phyloP scores from a whole-genome alignment of 2,888 invertebrate genomes.

The Rhagium mordax region DNA sequence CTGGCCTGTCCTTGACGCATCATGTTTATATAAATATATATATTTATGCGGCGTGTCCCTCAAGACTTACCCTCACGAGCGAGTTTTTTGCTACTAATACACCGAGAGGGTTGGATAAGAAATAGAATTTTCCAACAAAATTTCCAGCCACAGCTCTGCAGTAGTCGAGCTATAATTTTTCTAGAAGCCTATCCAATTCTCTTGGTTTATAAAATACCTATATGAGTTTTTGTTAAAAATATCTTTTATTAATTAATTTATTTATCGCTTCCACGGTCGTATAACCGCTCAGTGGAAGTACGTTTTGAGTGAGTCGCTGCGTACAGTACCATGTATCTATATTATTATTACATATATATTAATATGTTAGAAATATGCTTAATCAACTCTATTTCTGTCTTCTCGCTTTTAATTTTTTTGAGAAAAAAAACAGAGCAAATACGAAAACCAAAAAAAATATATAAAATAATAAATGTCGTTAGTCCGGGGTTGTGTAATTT shows the following conservation, averaged over 20 bases:
- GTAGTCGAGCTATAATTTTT: no score
- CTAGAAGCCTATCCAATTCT: neutral
- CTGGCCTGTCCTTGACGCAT: constrained; percentile 70
- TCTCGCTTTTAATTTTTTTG: constrained; percentile 62
- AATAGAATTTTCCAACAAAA: no score
- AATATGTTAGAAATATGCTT: constrained; percentile 67
- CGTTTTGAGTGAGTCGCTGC: constrained; percentile 15
- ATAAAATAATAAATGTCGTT: constrained; percentile 66
- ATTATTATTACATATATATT: constrained; percentile 66
- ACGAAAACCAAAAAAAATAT: constrained; percentile 67
- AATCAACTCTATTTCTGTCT: constrained; percentile 67
- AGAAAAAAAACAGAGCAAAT: constrained; percentile 63
- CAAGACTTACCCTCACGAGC: constrained; percentile 1
- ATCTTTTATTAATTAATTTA: constrained; percentile 19
- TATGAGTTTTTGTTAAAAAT: neutral
- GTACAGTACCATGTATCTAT: constrained; percentile 69
- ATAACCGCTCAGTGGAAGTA: neutral
- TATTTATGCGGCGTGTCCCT: constrained; percentile 28
- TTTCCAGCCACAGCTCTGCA: no score
- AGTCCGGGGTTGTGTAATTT: constrained; percentile 68
- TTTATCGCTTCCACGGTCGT: neutral
- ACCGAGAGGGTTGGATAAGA: neutral
- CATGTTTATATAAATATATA: constrained; percentile 61
- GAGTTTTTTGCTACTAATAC: neutral
- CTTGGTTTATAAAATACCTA: neutral